Evolutionary conservation across 2,113 vertebrate species (phyloP), one percentile per base, ranked within the genome.

Genomic region (Conger conger): DNA sequence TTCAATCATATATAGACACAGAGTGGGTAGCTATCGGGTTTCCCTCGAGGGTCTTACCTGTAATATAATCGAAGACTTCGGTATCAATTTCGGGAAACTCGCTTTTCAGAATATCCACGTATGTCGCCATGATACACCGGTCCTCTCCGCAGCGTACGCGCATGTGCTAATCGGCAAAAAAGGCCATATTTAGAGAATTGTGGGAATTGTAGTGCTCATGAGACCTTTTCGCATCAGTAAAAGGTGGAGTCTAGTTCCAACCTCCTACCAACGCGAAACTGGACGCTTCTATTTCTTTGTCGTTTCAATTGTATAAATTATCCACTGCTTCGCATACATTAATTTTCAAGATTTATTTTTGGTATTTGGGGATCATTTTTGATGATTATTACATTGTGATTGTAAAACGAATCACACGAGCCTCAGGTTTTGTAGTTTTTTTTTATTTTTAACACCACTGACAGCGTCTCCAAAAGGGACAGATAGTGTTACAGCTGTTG

Each of bases 1-100:
- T 73, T 37, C 37, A 17, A 35, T 17, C 7, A 53, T 50, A 20
- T 79, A 35, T 15, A 17, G 18, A 79, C 76, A n/a, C 30, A 40
- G n/a, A n/a, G 53, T 37, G 36, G 35, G 15, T 54, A 42, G 3
- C 50, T 37, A 30, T 30, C 68, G 33, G n/a, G 16, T 50, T 9
- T 37, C 5, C 33, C 15, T 4, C 7, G 37, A 33, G 23, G 11
- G 42, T 45, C 80, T 45, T 91, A 99, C 98, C 98, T 68, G 97
- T 99, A 86, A 99, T 97, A 87, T 99, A 99, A 86, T 96, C 95
- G 88, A 99, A 98, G 23, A 99, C 94, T 92, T 99, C 97, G 38
- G 94, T 90, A 92, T 99, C 98, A 88, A 99, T 96, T 90, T 97
- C 95, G 0, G 98, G 97, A 92, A 99, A 99, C 96, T 99, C 98